These are phyloP conservation scores for Psittacara wagleri DNA, from an alignment of 2,113 vertebrate species.

Conservation along the genomic window DNA sequence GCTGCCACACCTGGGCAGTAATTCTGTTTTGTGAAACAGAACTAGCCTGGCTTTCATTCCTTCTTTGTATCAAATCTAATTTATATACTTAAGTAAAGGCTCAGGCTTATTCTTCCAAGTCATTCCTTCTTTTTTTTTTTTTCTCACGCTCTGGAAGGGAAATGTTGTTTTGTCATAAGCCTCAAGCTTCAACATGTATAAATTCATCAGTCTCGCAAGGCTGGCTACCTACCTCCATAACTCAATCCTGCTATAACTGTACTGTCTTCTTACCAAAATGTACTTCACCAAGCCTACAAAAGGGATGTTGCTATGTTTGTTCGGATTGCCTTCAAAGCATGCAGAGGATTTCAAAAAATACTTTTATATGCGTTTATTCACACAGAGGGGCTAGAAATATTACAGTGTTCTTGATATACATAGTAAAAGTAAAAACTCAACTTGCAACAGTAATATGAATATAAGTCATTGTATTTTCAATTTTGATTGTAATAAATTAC, in stretches of 20 bases:
- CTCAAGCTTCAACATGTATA: not conserved
- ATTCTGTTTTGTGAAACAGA: not conserved
- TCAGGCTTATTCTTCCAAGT: not conserved
- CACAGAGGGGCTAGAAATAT: not conserved
- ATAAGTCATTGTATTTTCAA: conserved; percentile 16
- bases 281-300: not conserved
- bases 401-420: not conserved
- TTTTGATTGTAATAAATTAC: conserved; percentile 40
- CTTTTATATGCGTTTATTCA: not conserved
- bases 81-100: not conserved
- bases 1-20: not conserved
- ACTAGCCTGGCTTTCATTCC: not conserved
- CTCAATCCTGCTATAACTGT: not conserved
- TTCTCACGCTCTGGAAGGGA: not conserved
- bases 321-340: not conserved
- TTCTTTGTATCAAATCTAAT: not conserved
- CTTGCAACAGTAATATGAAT: not conserved
- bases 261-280: not conserved
- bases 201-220: not conserved
- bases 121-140: not conserved
- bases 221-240: not conserved
- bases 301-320: not conserved
- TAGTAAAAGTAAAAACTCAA: not conserved
- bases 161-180: not conserved
- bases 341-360: not conserved